These are phyloP conservation scores for Nebria ingens DNA, from an alignment of 1,140 invertebrate species.

Conservation along the genomic window DNA sequence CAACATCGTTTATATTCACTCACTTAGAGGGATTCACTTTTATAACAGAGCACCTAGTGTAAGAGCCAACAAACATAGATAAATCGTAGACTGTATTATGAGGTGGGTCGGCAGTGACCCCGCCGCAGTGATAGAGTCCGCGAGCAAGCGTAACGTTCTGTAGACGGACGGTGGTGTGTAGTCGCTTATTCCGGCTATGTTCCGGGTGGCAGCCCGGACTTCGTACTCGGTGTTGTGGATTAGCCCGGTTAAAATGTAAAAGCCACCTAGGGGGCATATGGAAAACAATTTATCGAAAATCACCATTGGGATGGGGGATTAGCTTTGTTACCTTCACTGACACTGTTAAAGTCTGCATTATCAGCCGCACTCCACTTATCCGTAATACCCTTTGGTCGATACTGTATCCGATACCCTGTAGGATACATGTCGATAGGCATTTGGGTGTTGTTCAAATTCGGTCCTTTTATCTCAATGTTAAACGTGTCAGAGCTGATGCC, in stretches of 20 bases:
- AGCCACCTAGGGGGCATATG: too few species aligned
- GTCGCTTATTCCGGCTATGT: constrained; percentile 27
- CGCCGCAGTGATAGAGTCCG: background rate
- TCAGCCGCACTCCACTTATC: background rate
- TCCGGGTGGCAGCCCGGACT: constrained; percentile 26
- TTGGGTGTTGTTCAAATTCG: background rate
- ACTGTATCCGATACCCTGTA: background rate
- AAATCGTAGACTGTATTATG: too few species aligned
- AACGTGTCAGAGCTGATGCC: constrained; percentile 34
- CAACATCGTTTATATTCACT: too few species aligned
- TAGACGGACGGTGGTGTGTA: constrained; percentile 15
- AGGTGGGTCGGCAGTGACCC: too few species aligned
- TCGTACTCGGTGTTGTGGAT: constrained; percentile 26
- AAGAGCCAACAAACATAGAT: too few species aligned
- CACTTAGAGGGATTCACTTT: too few species aligned
- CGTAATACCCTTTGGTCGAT: background rate
- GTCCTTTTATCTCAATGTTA: constrained; percentile 29
- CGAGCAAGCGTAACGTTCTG: background rate
- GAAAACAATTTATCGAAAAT: constrained; percentile 14
- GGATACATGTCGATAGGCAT: background rate
- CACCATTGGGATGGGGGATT: too few species aligned
- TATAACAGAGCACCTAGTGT: too few species aligned
- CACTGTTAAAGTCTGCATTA: background rate
- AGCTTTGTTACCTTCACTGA: constrained; percentile 1
- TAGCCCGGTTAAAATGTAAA: constrained; percentile 21